Conservation (phyloP, 2,113 vertebrate genomes). For the Aegotheles bennettii region DNA sequence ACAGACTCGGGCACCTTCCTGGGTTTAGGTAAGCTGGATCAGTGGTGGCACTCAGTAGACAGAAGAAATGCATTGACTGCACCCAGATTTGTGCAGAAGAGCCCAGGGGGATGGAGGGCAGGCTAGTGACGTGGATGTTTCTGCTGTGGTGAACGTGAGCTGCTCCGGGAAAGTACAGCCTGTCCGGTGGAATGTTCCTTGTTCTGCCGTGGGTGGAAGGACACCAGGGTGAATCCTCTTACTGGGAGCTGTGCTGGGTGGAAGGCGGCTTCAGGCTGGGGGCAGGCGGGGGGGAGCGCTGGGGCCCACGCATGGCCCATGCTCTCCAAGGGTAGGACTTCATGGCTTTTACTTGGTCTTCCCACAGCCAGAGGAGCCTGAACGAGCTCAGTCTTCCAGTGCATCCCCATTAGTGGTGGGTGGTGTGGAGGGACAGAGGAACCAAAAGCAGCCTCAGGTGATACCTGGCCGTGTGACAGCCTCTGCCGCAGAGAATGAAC, state of each 20-base stretch:
- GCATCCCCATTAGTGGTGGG: not conserved
- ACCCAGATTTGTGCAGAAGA: not conserved
- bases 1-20: not conserved
- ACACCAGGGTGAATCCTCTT: not conserved
- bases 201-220: not conserved
- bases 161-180: not conserved
- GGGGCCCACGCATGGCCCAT: too few species aligned
- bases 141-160: not conserved
- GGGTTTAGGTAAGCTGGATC: not conserved
- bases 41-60: not conserved
- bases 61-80: not conserved
- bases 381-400: not conserved
- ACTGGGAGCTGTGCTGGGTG: not conserved
- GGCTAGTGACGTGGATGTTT: not conserved
- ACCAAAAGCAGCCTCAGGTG: not conserved
- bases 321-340: not conserved
- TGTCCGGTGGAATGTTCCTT: not conserved
- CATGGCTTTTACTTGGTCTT: not conserved
- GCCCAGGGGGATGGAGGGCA: not conserved
- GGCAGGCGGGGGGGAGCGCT: accelerated
- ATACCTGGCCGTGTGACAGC: not conserved
- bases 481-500: not conserved
- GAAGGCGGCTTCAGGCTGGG: not conserved
- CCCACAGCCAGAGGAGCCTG: not conserved
- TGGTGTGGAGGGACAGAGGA: not conserved